phyloP scores from a whole-genome alignment of 2,797 vertebrate genomes.

The Chrysocyon brachyurus region DNA sequence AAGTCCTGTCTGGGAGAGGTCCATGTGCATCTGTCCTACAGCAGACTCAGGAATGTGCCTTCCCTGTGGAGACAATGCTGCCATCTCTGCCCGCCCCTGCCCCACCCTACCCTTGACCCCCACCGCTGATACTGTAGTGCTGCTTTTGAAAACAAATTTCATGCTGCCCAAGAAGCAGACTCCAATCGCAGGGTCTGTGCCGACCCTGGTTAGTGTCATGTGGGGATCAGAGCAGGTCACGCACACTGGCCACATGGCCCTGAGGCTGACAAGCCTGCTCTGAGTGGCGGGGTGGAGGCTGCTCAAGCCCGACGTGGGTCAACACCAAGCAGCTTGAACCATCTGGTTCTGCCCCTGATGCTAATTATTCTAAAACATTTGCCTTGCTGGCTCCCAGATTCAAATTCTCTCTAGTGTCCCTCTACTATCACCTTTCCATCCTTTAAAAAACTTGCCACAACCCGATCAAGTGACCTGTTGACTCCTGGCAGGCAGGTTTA shows the following conservation, averaged over 20 bases:
- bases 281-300: background rate
- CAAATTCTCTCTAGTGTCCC: background rate
- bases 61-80: background rate
- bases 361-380: background rate
- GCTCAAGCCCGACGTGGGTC: background rate
- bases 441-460: background rate
- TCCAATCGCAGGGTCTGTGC: background rate
- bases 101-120: rapidly evolving
- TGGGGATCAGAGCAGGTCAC: background rate
- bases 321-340: rapidly evolving
- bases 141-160: background rate
- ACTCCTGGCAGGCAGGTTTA: background rate
- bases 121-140: background rate
- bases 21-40: rapidly evolving
- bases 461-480: background rate
- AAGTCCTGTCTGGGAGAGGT: background rate
- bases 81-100: too few species aligned
- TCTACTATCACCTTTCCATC: background rate
- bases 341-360: background rate
- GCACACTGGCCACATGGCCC: rapidly evolving
- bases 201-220: background rate
- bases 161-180: background rate
- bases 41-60: background rate
- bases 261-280: background rate
- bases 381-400: background rate